These are phyloP conservation scores for Neomonachus schauinslandi DNA, from an alignment of 2,113 vertebrate species.

Conservation along the genomic window DNA sequence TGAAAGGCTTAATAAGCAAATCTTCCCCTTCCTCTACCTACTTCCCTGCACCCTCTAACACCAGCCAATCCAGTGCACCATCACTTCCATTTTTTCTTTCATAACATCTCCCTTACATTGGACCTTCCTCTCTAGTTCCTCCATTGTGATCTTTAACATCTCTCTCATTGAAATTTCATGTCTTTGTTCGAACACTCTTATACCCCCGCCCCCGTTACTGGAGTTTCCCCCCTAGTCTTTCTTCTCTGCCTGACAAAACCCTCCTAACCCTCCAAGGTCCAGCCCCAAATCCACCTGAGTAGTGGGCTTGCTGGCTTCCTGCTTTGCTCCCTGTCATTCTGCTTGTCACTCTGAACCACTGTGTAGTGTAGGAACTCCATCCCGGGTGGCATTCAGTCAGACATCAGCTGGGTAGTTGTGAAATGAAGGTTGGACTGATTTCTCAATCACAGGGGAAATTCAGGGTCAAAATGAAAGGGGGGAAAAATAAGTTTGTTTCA, in stretches of 20 bases:
- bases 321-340: not conserved
- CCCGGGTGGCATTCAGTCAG: not conserved
- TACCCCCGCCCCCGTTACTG: not conserved
- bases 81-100: not conserved
- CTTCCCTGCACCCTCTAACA: not conserved
- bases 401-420: not conserved
- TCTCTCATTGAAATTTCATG: not conserved
- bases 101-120: not conserved
- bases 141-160: not conserved
- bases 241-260: not conserved
- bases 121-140: not conserved
- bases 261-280: not conserved
- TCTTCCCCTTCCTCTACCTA: not conserved
- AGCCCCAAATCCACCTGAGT: not conserved
- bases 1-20: not conserved
- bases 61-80: not conserved
- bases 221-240: not conserved
- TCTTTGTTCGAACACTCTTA: not conserved
- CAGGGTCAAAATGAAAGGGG: not conserved
- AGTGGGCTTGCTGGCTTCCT: not conserved
- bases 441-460: not conserved
- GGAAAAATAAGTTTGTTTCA: not conserved
- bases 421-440: constrained; percentile 21
- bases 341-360: not conserved
- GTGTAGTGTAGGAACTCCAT: not conserved